phyloP scores from a whole-genome alignment of 2,797 vertebrate genomes.

The Alfaro cultratus region DNA sequence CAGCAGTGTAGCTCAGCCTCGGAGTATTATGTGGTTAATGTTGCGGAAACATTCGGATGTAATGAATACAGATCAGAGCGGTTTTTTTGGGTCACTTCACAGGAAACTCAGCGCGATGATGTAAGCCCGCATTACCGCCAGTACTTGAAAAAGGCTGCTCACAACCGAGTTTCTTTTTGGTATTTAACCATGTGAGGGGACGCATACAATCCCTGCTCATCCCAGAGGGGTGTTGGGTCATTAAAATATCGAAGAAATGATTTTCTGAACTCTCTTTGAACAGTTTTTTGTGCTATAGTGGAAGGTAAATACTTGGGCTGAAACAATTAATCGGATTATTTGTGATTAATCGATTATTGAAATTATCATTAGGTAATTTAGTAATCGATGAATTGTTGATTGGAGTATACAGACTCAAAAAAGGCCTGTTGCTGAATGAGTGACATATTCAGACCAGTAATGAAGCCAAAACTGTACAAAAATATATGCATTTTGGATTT shows the following conservation, averaged over 20 bases:
- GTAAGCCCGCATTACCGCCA: slow-evolving; percentile 62
- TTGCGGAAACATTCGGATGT: slow-evolving; percentile 77
- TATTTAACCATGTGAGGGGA: slow-evolving; percentile 57
- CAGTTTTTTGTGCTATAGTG: not conserved
- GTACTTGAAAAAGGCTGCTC: slow-evolving; percentile 55
- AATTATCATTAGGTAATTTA: too few relatives aligned
- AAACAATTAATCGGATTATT: not conserved
- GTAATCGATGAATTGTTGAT: too few relatives aligned
- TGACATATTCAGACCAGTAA: too few relatives aligned
- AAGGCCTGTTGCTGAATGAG: too few relatives aligned
- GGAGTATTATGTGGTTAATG: slow-evolving; percentile 72
- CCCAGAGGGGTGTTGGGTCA: slow-evolving; percentile 37
- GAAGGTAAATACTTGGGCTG: not conserved
- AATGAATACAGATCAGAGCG: slow-evolving; percentile 75
- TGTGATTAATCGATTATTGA: not conserved
- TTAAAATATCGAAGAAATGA: not conserved
- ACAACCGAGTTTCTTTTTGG: slow-evolving; percentile 56
- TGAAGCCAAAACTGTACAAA: too few relatives aligned
- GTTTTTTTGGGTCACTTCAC: slow-evolving; percentile 75
- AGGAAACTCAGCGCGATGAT: slow-evolving; percentile 70
- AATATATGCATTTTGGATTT: too few relatives aligned
- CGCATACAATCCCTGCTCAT: slow-evolving; percentile 44
- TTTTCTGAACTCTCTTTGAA: slow-evolving; percentile 1
- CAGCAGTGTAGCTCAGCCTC: slow-evolving; percentile 57
- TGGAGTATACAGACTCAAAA: too few relatives aligned